These are phyloP conservation scores for Andricus curvator DNA, from an alignment of 2,888 invertebrate species.

Conservation along the genomic window DNA sequence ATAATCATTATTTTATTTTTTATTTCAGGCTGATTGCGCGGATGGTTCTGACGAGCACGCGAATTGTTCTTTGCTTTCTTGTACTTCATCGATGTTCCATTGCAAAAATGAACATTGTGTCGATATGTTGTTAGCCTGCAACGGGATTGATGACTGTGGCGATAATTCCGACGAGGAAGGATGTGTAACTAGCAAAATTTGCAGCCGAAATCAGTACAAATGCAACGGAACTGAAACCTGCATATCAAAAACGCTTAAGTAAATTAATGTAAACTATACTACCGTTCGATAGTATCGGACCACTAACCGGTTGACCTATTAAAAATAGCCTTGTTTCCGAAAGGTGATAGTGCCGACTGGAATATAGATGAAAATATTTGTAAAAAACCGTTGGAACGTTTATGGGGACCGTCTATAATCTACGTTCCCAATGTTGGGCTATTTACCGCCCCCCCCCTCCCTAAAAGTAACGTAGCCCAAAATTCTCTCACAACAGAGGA, in stretches of 20 bases:
- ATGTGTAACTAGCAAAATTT: slow-evolving; percentile 70
- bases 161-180: slow-evolving; percentile 81
- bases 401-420: too few relatives aligned
- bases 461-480: too few relatives aligned
- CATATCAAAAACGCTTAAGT: slow-evolving; percentile 65
- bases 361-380: too few relatives aligned
- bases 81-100: slow-evolving; percentile 75
- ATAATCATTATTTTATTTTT: background rate
- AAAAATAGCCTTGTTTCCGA: too few relatives aligned
- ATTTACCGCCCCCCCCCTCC: too few relatives aligned
- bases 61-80: slow-evolving; percentile 62
- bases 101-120: slow-evolving; percentile 82
- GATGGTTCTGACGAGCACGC: slow-evolving; percentile 74
- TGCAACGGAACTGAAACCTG: slow-evolving; percentile 67
- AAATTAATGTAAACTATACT: background rate
- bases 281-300: too few relatives aligned
- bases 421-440: too few relatives aligned
- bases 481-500: too few relatives aligned
- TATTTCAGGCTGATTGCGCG: slow-evolving; percentile 66
- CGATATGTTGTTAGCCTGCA: slow-evolving; percentile 80
- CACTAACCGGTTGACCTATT: too few relatives aligned
- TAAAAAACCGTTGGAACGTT: too few relatives aligned
- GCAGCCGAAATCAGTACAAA: slow-evolving; percentile 61
- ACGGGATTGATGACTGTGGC: slow-evolving; percentile 81
- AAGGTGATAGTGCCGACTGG: too few relatives aligned